Conservation (phyloP, 1,140 invertebrate genomes). For the Brachionus angularis region DNA sequence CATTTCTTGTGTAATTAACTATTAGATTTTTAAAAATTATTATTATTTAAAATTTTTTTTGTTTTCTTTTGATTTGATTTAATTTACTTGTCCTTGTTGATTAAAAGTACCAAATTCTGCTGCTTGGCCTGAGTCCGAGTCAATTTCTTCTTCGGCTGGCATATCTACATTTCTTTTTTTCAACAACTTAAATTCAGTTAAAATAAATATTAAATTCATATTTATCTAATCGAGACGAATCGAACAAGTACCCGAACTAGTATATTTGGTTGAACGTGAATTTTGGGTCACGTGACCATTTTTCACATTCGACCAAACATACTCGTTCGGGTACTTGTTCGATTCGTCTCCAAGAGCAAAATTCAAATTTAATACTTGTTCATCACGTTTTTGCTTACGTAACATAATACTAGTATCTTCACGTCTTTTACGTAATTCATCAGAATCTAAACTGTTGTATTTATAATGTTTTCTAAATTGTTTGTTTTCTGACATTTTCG, state of each 20-base stretch:
- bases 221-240: too few species aligned
- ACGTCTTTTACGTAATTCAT: constrained; percentile 79
- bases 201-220: too few species aligned
- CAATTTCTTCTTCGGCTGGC: constrained; percentile 47
- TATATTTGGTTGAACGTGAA: too few species aligned
- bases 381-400: constrained; percentile 86
- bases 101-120: too few species aligned
- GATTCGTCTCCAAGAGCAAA: not conserved
- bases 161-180: constrained; percentile 81
- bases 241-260: not conserved
- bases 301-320: not conserved
- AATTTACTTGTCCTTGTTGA: too few species aligned
- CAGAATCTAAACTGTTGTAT: constrained; percentile 82
- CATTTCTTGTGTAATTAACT: constrained; percentile 69
- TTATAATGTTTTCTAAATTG: constrained; percentile 68
- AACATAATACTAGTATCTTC: constrained; percentile 95
- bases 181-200: constrained; percentile 69
- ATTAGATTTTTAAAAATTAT: constrained; percentile 44
- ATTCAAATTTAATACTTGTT: constrained; percentile 50
- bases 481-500: constrained; percentile 36
- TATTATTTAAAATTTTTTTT: too few species aligned
- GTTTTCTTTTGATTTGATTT: too few species aligned
- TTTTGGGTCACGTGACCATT: too few species aligned
- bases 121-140: not conserved
- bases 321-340: not conserved